Base-by-base conservation (phyloP, 2,888 invertebrate species). In the Erpobdella octoculata region DNA sequence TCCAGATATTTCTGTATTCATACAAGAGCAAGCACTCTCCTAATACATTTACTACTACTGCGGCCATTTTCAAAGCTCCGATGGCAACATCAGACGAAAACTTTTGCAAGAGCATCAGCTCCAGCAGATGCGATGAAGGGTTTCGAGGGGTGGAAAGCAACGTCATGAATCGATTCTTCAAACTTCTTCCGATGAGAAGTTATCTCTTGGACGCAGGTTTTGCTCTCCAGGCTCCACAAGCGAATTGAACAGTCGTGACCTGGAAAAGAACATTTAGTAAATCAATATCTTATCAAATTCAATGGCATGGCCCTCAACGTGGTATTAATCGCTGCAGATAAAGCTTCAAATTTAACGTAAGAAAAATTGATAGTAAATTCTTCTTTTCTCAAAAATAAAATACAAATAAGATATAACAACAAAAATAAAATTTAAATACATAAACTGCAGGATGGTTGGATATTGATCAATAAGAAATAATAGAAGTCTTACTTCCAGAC, bases 171-270 rank as follows among this genome's bases (percentile, higher is more conserved):
- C 84, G 95, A 92, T 86, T 97, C 96, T 85, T 98, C 97, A 86
- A 95, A 95, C 87, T 98, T 98, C 86, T 97, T 98, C 81, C 97
- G 90, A 86, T 98, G 98, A 78, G 96, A 95, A 71, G 97, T 97
- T 83, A 98, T 97, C 86, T 98, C 98, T 85, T 99, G 98, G 79
- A 98, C 93, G 87, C 98, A 98, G 74, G 94, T 93, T 86, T 95
- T 94, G 86, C 92, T 94, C 87, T 99, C 86, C 79, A 86, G 81
- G 79, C 86, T 86, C 87, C 87, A 87, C 76, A 87, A 79, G 70
- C 87, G 83, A 74, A 87, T 84, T 72, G 86, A 86, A 79, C 86
- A 86, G 79, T 87, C 87, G 78, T 87, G 87, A 79, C 86, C 86
- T 86, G 79, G 6, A 78, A 76, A 72, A 68, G n/a, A 72, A 75